These are phyloP conservation scores for Orius laevigatus DNA, from an alignment of 1,140 invertebrate genomes.

Conservation along the genomic window DNA sequence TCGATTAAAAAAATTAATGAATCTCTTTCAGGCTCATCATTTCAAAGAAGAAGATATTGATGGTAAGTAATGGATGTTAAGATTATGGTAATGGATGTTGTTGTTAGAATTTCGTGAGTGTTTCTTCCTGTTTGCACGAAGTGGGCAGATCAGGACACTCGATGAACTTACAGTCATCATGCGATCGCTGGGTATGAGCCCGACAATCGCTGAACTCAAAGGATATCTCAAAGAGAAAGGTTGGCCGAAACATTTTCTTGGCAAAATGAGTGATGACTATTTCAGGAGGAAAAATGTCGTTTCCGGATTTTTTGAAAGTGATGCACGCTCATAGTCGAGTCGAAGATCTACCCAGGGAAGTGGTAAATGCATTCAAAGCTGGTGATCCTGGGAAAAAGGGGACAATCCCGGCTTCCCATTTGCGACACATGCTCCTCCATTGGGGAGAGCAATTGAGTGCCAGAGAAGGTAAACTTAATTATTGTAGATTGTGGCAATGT, in stretches of 20 bases:
- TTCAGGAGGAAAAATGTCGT: constrained; percentile 77
- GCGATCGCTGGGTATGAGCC: constrained; percentile 81
- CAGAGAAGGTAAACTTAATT: constrained; percentile 60
- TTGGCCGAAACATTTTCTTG: constrained; percentile 21
- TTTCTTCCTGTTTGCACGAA: constrained; percentile 80
- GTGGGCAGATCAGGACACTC: constrained; percentile 67
- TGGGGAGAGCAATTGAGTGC: constrained; percentile 82
- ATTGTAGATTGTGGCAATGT: too few species aligned
- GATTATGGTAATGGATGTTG: constrained; percentile 6
- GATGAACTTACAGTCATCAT: constrained; percentile 88
- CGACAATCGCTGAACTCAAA: constrained; percentile 77
- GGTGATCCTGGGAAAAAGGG: constrained; percentile 59
- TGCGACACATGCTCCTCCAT: constrained; percentile 71
- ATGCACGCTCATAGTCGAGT: constrained; percentile 79
- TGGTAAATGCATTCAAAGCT: constrained; percentile 75
- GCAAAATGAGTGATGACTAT: constrained; percentile 5
- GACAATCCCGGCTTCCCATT: constrained; percentile 60
- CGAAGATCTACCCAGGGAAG: constrained; percentile 79
- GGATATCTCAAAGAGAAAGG: constrained; percentile 71
- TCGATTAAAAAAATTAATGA: too few species aligned
- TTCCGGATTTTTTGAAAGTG: constrained; percentile 88
- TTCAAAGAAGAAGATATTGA: constrained; percentile 72
- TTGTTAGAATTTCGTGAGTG: constrained; percentile 83
- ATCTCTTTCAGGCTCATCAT: constrained; percentile 49
- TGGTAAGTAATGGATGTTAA: constrained; percentile 34